Evolutionary conservation across 2,797 vertebrate genomes (phyloP), one percentile per base, ranked within the genome.

Genomic region (Geotrypetes seraphini): DNA sequence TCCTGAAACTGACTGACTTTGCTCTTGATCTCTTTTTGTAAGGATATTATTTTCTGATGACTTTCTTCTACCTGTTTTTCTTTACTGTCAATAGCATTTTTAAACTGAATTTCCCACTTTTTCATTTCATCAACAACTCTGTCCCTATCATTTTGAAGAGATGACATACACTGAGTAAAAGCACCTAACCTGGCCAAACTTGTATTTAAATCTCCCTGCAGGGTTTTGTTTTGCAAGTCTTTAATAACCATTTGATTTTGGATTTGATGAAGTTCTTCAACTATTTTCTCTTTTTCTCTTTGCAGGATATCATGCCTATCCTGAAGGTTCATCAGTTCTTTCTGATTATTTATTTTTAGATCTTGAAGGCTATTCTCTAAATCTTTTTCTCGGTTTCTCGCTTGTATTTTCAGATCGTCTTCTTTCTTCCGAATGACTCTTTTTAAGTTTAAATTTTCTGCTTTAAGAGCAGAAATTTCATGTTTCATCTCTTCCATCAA

Each of bases 61-160:
- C 81, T 73, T 2, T 87, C 81, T 4, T 81, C 75, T 12, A 90
- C 64, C 53, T 88, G 84, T 29, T 47, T 78, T 19, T 91, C 86
- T 46, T 90, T 91, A 47, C 64, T 84, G 5, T 81, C 63, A 23
- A 89, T 60, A 5, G 59, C 57, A 28, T 86, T 83, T 21, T 83
- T 81, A 57, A 80, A 88, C 31, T 79, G 28, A 6, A 31, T 27
- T 17, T 81, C 76, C 88, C 85, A 91, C 1, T 53, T 58, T 31
- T 75, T 81, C 34, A 71, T 35, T 18, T 78, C 73, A 0, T 75
- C 68, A 28, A 74, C 27, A 3, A 65, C 60, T 28, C 55, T 53
- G 39, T 69, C 68, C 15, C 60, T 39, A 10, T 71, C 69, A 13
- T 71, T 73, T 12, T 70, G 76, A 29, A 82, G 67, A 8, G 71